Percentiles rank a stretch among this genome's conserved stretches.
phyloP scores from a whole-genome alignment of 2,113 vertebrate species.

The Urocynchramus pylzowi region DNA sequence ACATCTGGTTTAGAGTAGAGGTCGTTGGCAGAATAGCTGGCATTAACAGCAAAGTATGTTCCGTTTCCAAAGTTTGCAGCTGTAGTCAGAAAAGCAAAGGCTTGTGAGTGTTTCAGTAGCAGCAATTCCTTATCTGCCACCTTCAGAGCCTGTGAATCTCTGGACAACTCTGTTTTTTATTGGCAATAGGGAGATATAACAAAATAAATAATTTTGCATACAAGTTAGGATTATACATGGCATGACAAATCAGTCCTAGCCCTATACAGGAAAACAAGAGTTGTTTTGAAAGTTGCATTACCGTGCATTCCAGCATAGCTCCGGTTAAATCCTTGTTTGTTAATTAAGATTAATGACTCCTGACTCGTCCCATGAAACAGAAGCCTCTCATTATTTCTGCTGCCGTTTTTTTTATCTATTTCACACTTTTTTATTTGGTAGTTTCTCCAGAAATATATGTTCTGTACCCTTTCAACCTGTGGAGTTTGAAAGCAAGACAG shows the following conservation, averaged over 20 bases:
- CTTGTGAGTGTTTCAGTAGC: neutral
- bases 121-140: neutral
- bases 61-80: constrained; percentile 75
- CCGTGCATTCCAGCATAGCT: constrained; percentile 85
- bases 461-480: constrained; percentile 88
- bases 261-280: neutral
- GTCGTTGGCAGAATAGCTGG: constrained; percentile 61
- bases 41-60: constrained; percentile 77
- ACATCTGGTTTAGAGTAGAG: constrained; percentile 62
- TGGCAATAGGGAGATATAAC: neutral
- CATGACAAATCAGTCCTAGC: neutral
- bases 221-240: neutral
- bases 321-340: constrained; percentile 82
- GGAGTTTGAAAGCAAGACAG: neutral
- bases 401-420: constrained; percentile 80
- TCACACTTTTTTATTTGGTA: constrained; percentile 82
- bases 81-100: constrained; percentile 5
- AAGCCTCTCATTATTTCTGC: constrained; percentile 72
- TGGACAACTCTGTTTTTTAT: neutral
- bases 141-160: neutral
- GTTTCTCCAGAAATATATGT: constrained; percentile 76
- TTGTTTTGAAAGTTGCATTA: constrained; percentile 51
- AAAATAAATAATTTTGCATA: neutral
- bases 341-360: constrained; percentile 67
- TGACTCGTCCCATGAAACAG: constrained; percentile 84